These are phyloP conservation scores for Cossypha heuglini DNA, from an alignment of 2,797 vertebrate genomes.

Conservation along the genomic window DNA sequence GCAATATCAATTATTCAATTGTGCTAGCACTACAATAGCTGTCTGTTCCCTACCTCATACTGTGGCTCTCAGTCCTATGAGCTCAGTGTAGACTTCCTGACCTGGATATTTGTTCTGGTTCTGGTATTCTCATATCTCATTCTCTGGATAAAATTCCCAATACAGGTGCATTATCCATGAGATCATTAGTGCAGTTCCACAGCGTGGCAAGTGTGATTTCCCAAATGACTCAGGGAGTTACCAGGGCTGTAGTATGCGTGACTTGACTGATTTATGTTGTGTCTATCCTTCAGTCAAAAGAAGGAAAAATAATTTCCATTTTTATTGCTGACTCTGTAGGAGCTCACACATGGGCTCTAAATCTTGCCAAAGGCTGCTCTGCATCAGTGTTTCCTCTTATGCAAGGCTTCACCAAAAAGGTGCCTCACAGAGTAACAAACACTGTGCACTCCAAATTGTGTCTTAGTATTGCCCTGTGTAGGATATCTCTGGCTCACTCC, in stretches of 20 bases:
- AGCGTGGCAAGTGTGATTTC: neutral
- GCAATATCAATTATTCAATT: neutral
- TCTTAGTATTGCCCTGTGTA: neutral
- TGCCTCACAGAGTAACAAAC: neutral
- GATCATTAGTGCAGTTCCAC: slow-evolving; percentile 14
- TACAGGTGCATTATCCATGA: neutral
- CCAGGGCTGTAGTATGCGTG: neutral
- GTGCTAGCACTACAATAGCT: neutral
- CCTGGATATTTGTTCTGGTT: neutral
- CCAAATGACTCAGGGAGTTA: slow-evolving; percentile 28
- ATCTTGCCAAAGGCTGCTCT: neutral
- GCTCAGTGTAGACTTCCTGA: neutral
- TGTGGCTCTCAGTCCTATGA: neutral
- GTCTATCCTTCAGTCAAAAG: slow-evolving; percentile 33
- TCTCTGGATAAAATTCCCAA: slow-evolving; percentile 14
- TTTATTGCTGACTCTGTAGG: slow-evolving; percentile 26
- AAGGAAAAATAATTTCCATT: slow-evolving; percentile 52
- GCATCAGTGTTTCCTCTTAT: neutral
- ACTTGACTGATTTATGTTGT: slow-evolving; percentile 22
- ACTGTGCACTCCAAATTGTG: neutral
- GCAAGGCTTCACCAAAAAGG: neutral
- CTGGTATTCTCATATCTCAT: neutral
- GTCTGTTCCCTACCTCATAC: neutral
- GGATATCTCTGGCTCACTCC: neutral
- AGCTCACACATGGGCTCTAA: neutral